Base-by-base conservation (phyloP, 2,797 vertebrate species). In the Gadopsis bispinosus region DNA sequence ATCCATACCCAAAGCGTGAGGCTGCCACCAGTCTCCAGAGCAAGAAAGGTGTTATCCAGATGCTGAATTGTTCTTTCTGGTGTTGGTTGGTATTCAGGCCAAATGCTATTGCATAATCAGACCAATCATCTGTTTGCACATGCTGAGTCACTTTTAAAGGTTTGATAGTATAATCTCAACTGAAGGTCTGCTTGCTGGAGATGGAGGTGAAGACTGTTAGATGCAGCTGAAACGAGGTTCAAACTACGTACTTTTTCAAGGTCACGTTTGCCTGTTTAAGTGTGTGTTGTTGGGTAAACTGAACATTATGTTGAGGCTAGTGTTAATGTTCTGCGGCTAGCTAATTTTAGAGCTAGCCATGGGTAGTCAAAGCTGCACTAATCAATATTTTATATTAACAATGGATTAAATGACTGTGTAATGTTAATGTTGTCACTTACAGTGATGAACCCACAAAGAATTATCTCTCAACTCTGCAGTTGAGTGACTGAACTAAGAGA, bases 21-120 rank as follows among this genome's bases (percentile, higher is more conserved):
- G 35, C 9, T 50, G 20, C 13, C 63, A 16, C 17, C 17, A 0
- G 8, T 37, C 50, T 67, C 8, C 62, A 45, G 1, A 26, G 41
- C n/a, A 8, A 54, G 12, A 55, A 80, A 77, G 62, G 69, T 71
- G 41, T 63, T 60, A 16, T 60, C 56, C 71, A 75, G 73, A 80
- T 80, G 69, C 50, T 59, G n/a, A 29, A 35, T 31, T 35, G 12
- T 41, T 37, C n/a, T 45, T 45, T 1, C 56, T 48, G 31, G 29
- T 61, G 26, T 61, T 7, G 20, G 53, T 60, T 53, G 20, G 29
- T 58, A 56, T 73, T 77, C 5, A 29, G 29, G 33, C 51, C 69
- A 68, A 54, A 78, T 19, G 19, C 2, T 64, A 13, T 60, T 72
- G 22, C 29, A 41, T 50, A 43, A 65, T 83, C 62, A 14, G 17